Evolutionary conservation across 1,140 invertebrate species (phyloP), one percentile per base, ranked within the genome.

Genomic region (Drosophila obscura): DNA sequence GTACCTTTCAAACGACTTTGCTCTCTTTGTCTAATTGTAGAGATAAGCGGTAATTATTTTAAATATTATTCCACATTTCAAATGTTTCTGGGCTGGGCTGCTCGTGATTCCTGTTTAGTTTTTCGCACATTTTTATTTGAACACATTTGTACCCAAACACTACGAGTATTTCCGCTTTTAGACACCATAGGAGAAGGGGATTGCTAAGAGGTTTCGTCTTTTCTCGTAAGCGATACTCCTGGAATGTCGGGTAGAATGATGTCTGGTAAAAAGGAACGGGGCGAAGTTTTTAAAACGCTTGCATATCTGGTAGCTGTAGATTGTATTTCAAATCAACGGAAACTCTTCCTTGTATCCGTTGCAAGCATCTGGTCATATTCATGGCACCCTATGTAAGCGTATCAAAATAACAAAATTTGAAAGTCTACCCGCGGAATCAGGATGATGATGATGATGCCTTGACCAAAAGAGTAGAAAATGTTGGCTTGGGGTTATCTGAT

Each of bases 1-100:
- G 67, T 87, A 85, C 81, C 81, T 85, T 85, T 85, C 64, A 85
- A 85, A 81, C 78, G 82, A 85, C 82, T 80, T 84, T 84, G 52
- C 52, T 13, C 35, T 39, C 57, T 16, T 41, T 24, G 39, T 53
- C 43, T 41, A 57, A 73, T 59, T 52, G 39, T 19, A 48, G 65
- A 72, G 82, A 88, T 88, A 82, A 84, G 72, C 22, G 44, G 39
- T 44, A 58, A 73, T 75, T 63, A 69, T 50, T 53, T 56, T 19
- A 44, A 69, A 69, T 49, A 48, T 31, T 60, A 69, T 52, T 52
- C 45, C 64, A 58, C 67, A 45, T 35, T 49, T 13, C 45, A 26
- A 49, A 13, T 39, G 35, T 39, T 39, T 39, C 35, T 39, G 35
- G 35, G 35, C 4, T 39, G 35, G 35, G 35, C 35, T 39, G 35